A percentile compares a stretch with the other conserved stretches of the same genome.
Conservation (phyloP, 2,888 invertebrate species). For the Cenopis cana region DNA sequence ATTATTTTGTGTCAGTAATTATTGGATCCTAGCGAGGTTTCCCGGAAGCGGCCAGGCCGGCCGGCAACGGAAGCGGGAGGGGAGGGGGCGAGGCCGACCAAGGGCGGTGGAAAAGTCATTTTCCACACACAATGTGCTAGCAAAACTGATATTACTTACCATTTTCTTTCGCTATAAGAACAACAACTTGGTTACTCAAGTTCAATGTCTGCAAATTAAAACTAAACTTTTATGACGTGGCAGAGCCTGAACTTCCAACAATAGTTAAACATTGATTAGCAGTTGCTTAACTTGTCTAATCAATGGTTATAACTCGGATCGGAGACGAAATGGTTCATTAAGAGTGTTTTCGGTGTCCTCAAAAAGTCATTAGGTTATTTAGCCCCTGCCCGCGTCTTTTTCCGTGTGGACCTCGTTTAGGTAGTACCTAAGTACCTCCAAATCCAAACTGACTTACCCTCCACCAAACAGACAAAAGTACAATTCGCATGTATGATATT, state of each 20-base stretch:
- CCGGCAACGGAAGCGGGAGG: conserved; percentile 46
- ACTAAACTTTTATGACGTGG: conserved; percentile 8
- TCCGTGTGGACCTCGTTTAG: too few species aligned
- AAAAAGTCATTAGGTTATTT: neutral
- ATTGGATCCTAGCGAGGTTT: conserved; percentile 54
- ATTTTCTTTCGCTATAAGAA: neutral
- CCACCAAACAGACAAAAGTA: too few species aligned
- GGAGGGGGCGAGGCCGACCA: conserved; percentile 42
- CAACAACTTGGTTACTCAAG: conserved; percentile 1
- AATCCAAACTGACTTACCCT: too few species aligned
- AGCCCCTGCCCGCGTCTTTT: neutral
- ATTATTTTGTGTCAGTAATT: conserved; percentile 52
- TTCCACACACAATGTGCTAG: conserved; percentile 13
- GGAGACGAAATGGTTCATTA: neutral
- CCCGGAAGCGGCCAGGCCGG: conserved; percentile 53
- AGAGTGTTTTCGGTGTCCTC: neutral
- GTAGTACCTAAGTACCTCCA: too few species aligned
- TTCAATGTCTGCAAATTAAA: neutral
- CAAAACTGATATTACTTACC: conserved; percentile 24
- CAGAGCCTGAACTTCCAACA: conserved; percentile 11
- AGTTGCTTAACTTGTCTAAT: conserved; percentile 17
- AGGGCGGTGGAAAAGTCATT: conserved; percentile 44
- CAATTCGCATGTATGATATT: too few species aligned
- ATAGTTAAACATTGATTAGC: conserved; percentile 36
- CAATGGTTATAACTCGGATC: conserved; percentile 14